Evolutionary conservation across 1,140 invertebrate genomes (phyloP), one percentile per base, ranked within the genome.

Genomic region (Coptotermes formosanus): DNA sequence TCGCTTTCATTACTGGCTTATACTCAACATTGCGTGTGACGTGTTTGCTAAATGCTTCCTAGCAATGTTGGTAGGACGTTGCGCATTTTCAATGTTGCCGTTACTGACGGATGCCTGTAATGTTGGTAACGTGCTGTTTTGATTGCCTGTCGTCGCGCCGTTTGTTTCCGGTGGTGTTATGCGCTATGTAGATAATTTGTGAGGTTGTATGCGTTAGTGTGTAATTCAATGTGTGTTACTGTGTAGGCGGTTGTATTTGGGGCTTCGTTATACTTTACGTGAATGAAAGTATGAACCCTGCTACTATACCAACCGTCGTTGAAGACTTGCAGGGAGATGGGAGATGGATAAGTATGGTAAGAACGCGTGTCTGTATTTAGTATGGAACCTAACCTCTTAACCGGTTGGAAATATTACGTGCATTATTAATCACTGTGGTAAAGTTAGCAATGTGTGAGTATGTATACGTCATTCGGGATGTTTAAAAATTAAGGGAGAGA

Each of bases 321-420:
- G 91, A 92, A 89, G 95, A 96, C 91, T 89, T 91, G 85, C 93
- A 94, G 87, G 94, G 94, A 82, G 94, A 95, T 90, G 93, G 92
- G 87, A 90, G 94, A 87, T 95, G 94, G 94, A 93, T 94, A 89
- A 94, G 93, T 89, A 92, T 94, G 91, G 93, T 94, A 91, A 92
- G 91, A n/a, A 45, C 25, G 38, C 19, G 19, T 44, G 25, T 19
- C 38, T 45, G 3, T 2, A 45, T 9, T 82, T 23, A 43, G 32
- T 82, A 82, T 23, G 82, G 19, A 45, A 44, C 32, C 38, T 82
- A 44, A 82, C 38, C 82, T 82, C 21, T 44, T 14, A 25, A 23
- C 12, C 9, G 32, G 9, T 1, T 38, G 16, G 21, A 12, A 45
- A 14, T 43, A 12, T 83, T 19, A 45, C 9, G 8, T 83, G 0